Evolutionary conservation across 2,888 invertebrate genomes (phyloP).

Genomic region (Copidosoma aretas): DNA sequence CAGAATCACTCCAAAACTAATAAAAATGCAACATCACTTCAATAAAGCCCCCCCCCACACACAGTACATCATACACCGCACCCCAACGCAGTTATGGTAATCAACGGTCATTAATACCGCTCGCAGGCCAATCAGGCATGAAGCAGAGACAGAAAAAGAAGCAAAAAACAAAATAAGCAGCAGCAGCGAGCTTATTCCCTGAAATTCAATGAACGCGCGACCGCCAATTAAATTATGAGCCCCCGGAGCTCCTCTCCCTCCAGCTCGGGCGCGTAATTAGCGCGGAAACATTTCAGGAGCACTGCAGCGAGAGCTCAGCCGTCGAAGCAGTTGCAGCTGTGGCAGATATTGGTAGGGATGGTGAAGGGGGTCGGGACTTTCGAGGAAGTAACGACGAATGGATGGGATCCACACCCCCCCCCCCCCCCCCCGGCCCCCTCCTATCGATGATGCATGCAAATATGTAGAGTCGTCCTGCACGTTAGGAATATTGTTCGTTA

Average conservation of each 20-base stretch:
- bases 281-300: neutral
- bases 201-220: neutral
- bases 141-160: neutral
- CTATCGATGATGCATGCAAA: no score
- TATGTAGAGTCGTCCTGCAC: no score
- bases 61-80: neutral
- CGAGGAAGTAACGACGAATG: no score
- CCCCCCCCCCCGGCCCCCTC: no score
- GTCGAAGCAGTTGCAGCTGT: no score
- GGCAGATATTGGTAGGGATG: no score
- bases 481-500: no score
- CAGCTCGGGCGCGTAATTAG: conserved; percentile 3
- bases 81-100: conserved; percentile 1
- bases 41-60: neutral
- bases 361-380: no score
- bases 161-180: neutral
- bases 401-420: no score
- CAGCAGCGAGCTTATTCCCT: neutral
- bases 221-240: conserved; percentile 22
- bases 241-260: neutral
- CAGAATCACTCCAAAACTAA: no score
- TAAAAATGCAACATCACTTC: neutral
- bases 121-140: neutral
- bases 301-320: neutral
- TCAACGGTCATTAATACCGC: conserved; percentile 11